Base-by-base conservation (phyloP, 1,140 invertebrate genomes). In the Drosophila littoralis region DNA sequence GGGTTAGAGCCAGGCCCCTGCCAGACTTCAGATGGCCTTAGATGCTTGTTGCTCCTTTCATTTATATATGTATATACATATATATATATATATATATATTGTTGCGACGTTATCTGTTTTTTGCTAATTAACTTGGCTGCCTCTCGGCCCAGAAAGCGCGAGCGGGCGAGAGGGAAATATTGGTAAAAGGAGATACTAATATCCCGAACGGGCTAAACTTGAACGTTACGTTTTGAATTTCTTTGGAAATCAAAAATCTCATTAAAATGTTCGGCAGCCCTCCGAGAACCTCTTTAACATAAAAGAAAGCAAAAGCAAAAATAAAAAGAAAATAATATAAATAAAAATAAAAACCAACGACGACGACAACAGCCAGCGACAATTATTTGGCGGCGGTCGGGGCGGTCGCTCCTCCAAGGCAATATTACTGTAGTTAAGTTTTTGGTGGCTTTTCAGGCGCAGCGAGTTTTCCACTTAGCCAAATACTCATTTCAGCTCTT, bases 101-200 rank as follows among this genome's bases (percentile, higher is more conserved):
- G 69, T 85, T 67, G 82, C 72, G 81, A 86, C 82, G 81, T 71
- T 85, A 85, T 85, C 82, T 85, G 81, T 78, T 85, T 85, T 86
- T 85, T 85, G 82, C 82, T 85, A 85, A 85, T 85, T 85, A 85
- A 86, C 82, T 85, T 86, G 81, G 82, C 78, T 84, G 81, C 74
- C 68, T 85, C 65, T 78, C 79, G 51, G 54, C 58, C 22, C 22
- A 5, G 50, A 60, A 54, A 65, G 66, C 35, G 15, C 52, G 28
- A 45, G 38, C 54, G 61, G 51, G 57, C 55, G 57, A 78, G 52
- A 55, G 42, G 58, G 40, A 74, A 5, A 28, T 36, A 60, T 38
- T 22, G 54, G 55, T 7, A 69, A 28, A 52, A 17, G 48, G 7
- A 71, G 50, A 57, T 10, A 45, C 22, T 8, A 13, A 28, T 28